phyloP scores from a whole-genome alignment of 2,888 invertebrate genomes.

The Melitaea athalia region DNA sequence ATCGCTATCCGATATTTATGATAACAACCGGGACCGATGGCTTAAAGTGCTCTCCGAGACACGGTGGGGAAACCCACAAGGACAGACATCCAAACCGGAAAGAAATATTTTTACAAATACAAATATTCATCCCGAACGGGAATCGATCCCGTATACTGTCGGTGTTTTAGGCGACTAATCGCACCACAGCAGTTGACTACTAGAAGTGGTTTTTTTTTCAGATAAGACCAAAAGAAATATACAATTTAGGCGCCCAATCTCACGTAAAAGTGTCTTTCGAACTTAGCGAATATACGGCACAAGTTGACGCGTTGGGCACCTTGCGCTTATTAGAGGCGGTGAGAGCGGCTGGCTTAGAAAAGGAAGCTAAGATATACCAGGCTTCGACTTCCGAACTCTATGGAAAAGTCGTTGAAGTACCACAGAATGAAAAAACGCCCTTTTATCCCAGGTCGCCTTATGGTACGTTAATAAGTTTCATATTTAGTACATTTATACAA shows the following conservation, averaged over 20 bases:
- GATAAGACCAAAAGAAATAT: constrained; percentile 94
- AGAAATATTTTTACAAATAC: too few relatives aligned
- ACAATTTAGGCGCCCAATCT: constrained; percentile 99
- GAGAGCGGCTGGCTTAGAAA: constrained; percentile 91
- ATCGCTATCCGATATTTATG: too few relatives aligned
- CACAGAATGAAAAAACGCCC: constrained; percentile 96
- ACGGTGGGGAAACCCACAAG: too few relatives aligned
- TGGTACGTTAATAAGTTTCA: constrained; percentile 82
- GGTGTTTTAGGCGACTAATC: too few relatives aligned
- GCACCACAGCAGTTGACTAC: too few relatives aligned
- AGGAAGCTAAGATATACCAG: constrained; percentile 93
- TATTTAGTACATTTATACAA: neutral
- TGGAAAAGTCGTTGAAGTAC: constrained; percentile 95
- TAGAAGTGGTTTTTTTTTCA: constrained; percentile 41
- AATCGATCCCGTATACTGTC: too few relatives aligned
- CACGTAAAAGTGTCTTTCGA: constrained; percentile 99
- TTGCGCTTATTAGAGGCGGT: constrained; percentile 95
- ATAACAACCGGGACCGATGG: too few relatives aligned
- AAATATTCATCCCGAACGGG: too few relatives aligned
- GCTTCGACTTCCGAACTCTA: constrained; percentile 98
- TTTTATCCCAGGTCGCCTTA: constrained; percentile 98
- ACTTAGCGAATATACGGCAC: constrained; percentile 98
- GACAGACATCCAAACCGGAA: too few relatives aligned
- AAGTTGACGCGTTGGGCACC: constrained; percentile 98
- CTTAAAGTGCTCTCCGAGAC: too few relatives aligned